Conservation (phyloP, 2,888 invertebrate genomes). For the Tridacna gigas region DNA sequence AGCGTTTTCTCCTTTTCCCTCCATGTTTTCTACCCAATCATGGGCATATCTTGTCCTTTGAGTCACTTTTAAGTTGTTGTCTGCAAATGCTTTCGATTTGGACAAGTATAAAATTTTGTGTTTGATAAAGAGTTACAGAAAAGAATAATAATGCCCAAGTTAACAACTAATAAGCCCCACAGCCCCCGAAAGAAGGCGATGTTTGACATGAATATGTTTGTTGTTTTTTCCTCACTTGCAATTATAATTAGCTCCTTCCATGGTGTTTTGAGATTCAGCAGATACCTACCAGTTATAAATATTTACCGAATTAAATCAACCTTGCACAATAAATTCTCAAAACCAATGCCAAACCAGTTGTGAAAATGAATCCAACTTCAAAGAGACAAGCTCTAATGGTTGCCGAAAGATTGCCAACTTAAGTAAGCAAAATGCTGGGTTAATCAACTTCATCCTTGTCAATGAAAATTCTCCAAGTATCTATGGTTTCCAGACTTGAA, state of each 20-base stretch:
- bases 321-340: conserved; percentile 7
- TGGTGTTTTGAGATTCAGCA: conserved; percentile 29
- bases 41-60: no score
- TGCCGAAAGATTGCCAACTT: background rate
- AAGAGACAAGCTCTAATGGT: background rate
- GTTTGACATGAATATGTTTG: background rate
- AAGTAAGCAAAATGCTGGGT: no score
- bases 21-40: no score
- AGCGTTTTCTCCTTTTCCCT: no score
- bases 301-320: conserved; percentile 41
- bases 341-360: background rate
- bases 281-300: conserved; percentile 38
- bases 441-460: no score
- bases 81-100: no score
- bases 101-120: no score
- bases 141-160: no score
- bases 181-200: background rate
- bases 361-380: conserved; percentile 9
- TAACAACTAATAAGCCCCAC: background rate
- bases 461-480: no score
- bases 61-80: no score
- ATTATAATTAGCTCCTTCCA: background rate
- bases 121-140: no score
- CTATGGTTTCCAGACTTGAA: no score
- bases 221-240: background rate